Evolutionary conservation across 1,140 invertebrate species (phyloP).

Genomic region (Drosophila serrata): DNA sequence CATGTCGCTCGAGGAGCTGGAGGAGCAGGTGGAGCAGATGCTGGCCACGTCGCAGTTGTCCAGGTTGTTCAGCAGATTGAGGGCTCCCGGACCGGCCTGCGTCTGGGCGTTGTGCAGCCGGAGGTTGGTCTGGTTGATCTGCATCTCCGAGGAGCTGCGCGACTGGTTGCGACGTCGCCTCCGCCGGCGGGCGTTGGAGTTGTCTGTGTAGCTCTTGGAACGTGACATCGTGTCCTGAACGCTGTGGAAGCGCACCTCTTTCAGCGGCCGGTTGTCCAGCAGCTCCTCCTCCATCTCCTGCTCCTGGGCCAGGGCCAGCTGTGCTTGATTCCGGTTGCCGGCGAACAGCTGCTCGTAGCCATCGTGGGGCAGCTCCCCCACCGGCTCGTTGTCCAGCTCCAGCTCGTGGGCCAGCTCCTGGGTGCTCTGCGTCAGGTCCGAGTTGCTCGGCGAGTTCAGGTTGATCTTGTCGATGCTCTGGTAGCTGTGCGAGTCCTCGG

Average conservation of each 20-base stretch:
- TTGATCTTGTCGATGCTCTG: slow-evolving; percentile 84
- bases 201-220: slow-evolving; percentile 84
- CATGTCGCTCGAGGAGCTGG: slow-evolving; percentile 90
- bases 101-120: slow-evolving; percentile 79
- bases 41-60: slow-evolving; percentile 89
- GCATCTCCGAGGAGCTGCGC: slow-evolving; percentile 81
- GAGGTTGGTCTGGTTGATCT: slow-evolving; percentile 83
- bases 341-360: slow-evolving; percentile 74
- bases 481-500: slow-evolving; percentile 81
- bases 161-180: slow-evolving; percentile 79
- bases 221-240: slow-evolving; percentile 83
- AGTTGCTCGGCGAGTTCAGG: slow-evolving; percentile 78
- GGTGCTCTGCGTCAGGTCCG: slow-evolving; percentile 81
- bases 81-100: slow-evolving; percentile 53
- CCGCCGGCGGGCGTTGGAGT: slow-evolving; percentile 76
- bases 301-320: slow-evolving; percentile 17
- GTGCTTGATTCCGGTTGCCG: slow-evolving; percentile 40
- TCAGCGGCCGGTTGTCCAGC: slow-evolving; percentile 68
- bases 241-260: slow-evolving; percentile 81
- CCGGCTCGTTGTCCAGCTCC: slow-evolving; percentile 74
- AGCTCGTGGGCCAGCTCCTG: slow-evolving; percentile 79
- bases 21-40: slow-evolving; percentile 95
- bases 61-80: slow-evolving; percentile 71
- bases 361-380: slow-evolving; percentile 64
- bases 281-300: slow-evolving; percentile 53